These are phyloP conservation scores for Stictonetta naevosa DNA, from an alignment of 2,113 vertebrate species.

Conservation along the genomic window DNA sequence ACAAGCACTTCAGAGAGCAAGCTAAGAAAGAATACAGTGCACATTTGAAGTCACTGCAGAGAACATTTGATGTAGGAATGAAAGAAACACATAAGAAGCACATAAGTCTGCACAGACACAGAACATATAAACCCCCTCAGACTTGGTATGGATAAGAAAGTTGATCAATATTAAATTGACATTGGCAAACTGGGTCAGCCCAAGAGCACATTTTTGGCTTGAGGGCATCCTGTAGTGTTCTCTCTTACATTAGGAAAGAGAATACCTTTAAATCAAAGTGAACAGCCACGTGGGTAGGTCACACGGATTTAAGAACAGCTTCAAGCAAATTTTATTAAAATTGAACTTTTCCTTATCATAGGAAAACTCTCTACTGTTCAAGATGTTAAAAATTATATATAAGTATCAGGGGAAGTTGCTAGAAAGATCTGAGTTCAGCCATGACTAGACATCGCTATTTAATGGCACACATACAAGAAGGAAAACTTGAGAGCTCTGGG, in stretches of 20 bases:
- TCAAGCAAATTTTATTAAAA: not conserved
- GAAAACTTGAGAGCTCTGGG: not conserved
- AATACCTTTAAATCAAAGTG: not conserved
- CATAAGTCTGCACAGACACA: not conserved
- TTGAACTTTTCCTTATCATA: not conserved
- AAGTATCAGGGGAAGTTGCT: not conserved
- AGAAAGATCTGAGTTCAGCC: not conserved
- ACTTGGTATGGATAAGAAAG: not conserved
- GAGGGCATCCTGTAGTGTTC: not conserved
- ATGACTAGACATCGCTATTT: fast-evolving
- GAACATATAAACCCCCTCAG: not conserved
- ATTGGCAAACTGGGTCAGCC: not conserved
- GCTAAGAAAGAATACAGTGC: not conserved
- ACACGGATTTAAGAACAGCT: not conserved
- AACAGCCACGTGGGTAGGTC: fast-evolving
- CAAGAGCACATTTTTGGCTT: not conserved
- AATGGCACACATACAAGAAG: not conserved
- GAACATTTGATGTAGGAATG: not conserved
- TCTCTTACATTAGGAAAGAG: not conserved
- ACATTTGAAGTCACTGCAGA: not conserved
- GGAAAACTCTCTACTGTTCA: not conserved
- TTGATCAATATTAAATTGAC: not conserved
- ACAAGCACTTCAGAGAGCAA: not conserved
- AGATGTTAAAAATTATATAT: not conserved
- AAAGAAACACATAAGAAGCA: not conserved